These are phyloP conservation scores for Drosophila meridionalis DNA, from an alignment of 2,888 invertebrate genomes.

Conservation along the genomic window DNA sequence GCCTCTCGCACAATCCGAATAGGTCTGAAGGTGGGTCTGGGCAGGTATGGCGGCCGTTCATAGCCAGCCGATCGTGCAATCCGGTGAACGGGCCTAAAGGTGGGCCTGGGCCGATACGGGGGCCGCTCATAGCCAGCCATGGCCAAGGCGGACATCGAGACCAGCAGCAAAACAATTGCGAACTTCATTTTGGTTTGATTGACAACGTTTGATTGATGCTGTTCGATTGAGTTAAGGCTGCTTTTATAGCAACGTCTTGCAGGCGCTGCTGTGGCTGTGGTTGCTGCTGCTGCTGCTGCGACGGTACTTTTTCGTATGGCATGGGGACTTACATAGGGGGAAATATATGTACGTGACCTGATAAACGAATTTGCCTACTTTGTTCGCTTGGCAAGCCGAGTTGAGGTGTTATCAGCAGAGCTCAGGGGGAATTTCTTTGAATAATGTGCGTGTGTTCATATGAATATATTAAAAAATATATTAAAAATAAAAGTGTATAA, in stretches of 20 bases:
- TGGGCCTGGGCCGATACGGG: conserved; percentile 28
- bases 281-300: neutral
- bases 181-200: conserved; percentile 31
- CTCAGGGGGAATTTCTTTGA: neutral
- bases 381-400: neutral
- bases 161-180: conserved; percentile 27
- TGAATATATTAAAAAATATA: too few species aligned
- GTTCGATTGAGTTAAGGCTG: neutral
- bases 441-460: neutral
- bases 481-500: too few species aligned
- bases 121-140: conserved; percentile 23
- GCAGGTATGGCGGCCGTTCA: conserved; percentile 5
- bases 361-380: neutral
- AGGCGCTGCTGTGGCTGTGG: neutral
- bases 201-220: conserved; percentile 23
- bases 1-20: neutral
- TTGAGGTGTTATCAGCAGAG: neutral
- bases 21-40: neutral
- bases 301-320: conserved; percentile 1
- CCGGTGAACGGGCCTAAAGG: conserved; percentile 21
- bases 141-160: conserved; percentile 33
- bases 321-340: conserved; percentile 1
- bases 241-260: conserved; percentile 26
- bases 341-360: neutral
- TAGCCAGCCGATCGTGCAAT: conserved; percentile 17